phyloP scores from a whole-genome alignment of 2,888 invertebrate species.

The Spisula solida region DNA sequence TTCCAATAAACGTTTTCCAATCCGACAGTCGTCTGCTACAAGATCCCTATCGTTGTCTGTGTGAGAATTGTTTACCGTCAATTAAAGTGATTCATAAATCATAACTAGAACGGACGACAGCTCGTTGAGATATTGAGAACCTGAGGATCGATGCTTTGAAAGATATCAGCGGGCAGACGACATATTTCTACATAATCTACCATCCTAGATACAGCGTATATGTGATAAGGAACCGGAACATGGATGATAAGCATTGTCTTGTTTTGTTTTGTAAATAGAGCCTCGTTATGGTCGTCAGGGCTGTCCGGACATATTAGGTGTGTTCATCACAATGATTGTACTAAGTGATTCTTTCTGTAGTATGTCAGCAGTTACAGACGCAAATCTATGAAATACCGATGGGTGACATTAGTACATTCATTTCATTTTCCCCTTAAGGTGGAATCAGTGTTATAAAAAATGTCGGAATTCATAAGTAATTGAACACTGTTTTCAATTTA shows the following conservation, averaged over 20 bases:
- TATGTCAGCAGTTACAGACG: no score
- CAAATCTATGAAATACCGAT: no score
- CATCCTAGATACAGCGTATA: not conserved
- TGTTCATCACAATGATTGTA: no score
- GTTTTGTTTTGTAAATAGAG: not conserved
- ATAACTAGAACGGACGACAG: constrained; percentile 34
- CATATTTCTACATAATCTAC: constrained; percentile 11
- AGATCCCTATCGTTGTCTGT: constrained; percentile 12
- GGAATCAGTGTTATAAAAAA: no score
- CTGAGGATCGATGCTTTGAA: constrained; percentile 1
- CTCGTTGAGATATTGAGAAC: constrained; percentile 15
- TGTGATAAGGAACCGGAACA: not conserved
- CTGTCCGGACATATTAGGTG: not conserved
- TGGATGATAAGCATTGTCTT: not conserved
- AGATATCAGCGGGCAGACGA: not conserved
- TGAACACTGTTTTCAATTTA: no score
- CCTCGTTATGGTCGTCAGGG: not conserved
- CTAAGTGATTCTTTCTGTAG: no score
- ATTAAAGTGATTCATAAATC: constrained; percentile 45
- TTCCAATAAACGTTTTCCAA: constrained; percentile 35
- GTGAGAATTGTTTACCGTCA: constrained; percentile 41
- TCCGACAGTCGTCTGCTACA: constrained; percentile 35
- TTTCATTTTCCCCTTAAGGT: no score
- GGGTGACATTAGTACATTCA: no score
- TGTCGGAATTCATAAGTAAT: no score